Evolutionary conservation across 1,140 invertebrate genomes (phyloP).

Genomic region (Scaptomyza graminum): DNA sequence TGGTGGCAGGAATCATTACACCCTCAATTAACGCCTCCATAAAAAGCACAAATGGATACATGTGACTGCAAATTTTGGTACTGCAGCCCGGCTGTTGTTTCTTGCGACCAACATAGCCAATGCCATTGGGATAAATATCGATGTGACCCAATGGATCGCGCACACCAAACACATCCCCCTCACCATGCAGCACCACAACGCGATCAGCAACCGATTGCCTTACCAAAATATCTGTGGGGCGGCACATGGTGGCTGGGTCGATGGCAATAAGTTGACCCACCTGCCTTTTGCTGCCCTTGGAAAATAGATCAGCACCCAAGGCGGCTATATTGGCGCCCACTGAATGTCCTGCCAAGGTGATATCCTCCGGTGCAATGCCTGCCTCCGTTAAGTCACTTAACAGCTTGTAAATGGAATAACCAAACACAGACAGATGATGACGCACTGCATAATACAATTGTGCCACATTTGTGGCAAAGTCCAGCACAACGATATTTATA

Average conservation of each 20-base stretch:
- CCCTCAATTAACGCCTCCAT: conserved; percentile 79
- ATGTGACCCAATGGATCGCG: conserved; percentile 68
- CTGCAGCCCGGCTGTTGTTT: conserved; percentile 74
- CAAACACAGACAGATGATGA: conserved; percentile 69
- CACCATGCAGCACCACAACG: conserved; percentile 71
- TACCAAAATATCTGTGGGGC: conserved; percentile 65
- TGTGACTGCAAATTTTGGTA: conserved; percentile 74
- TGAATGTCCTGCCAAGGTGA: conserved; percentile 75
- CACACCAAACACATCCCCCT: conserved; percentile 73
- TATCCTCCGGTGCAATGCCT: conserved; percentile 55
- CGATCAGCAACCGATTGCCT: conserved; percentile 49
- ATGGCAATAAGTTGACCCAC: conserved; percentile 72
- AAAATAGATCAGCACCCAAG: conserved; percentile 62
- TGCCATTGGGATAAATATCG: conserved; percentile 80
- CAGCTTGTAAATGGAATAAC: conserved; percentile 70
- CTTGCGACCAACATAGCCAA: conserved; percentile 69
- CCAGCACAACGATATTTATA: conserved; percentile 72
- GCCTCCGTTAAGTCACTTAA: conserved; percentile 47
- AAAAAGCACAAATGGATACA: conserved; percentile 77
- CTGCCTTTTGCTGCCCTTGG: conserved; percentile 48
- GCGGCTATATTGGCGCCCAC: conserved; percentile 78
- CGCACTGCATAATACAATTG: conserved; percentile 74
- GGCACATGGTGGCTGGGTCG: conserved; percentile 80
- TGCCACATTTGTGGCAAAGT: conserved; percentile 70
- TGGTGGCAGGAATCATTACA: conserved; percentile 76